phyloP scores from a whole-genome alignment of 2,797 vertebrate genomes.

The Lepus oiostolus region DNA sequence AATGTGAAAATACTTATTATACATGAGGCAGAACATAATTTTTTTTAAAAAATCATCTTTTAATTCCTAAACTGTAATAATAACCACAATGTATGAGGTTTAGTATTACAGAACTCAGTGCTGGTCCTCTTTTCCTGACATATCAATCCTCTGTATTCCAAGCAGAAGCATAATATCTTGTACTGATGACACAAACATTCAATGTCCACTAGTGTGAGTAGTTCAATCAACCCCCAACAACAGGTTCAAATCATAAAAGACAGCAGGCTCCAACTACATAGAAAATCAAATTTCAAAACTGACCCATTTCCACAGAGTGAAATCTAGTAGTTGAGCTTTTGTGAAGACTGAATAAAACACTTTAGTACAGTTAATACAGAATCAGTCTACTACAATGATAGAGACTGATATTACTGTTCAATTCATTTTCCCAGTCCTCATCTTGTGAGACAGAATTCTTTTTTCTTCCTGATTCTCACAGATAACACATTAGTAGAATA shows the following conservation, averaged over 20 bases:
- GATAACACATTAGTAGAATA: constrained; percentile 36
- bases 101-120: background rate
- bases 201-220: background rate
- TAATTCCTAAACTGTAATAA: background rate
- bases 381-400: background rate
- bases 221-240: background rate
- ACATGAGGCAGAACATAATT: background rate
- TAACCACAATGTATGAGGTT: background rate
- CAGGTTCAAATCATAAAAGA: background rate
- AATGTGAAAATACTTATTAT: background rate
- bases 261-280: background rate
- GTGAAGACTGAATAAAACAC: background rate
- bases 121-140: background rate
- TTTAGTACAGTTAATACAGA: background rate
- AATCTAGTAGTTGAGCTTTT: background rate
- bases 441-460: constrained; percentile 1
- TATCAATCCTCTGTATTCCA: background rate
- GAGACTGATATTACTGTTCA: background rate
- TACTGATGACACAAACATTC: background rate
- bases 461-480: constrained; percentile 17
- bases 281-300: background rate
- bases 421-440: constrained; percentile 1
- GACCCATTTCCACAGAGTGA: background rate
- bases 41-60: background rate
- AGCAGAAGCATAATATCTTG: background rate